A percentile compares a stretch with the other conserved stretches of the same genome.
These are phyloP conservation scores for Chaunax sp. DNA, from an alignment of 2,797 vertebrate genomes.

Conservation along the genomic window DNA sequence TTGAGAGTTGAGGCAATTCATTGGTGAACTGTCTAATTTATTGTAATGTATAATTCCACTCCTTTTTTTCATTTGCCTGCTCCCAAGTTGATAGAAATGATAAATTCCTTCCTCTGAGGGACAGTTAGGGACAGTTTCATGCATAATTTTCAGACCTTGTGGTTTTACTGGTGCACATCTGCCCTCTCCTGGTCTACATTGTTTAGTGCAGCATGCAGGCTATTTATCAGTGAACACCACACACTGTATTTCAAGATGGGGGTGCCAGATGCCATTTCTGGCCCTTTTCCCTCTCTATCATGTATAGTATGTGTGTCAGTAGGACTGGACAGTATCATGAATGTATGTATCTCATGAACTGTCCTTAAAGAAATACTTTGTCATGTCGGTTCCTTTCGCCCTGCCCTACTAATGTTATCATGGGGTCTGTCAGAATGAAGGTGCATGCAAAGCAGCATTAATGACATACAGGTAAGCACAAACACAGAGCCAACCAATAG, in stretches of 20 bases:
- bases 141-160: neutral
- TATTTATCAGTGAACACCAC: neutral
- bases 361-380: too few species aligned
- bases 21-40: neutral
- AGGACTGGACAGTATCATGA: too few species aligned
- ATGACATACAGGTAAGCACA: too few species aligned
- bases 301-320: neutral
- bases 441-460: too few species aligned
- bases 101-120: neutral
- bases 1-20: slow-evolving; percentile 7
- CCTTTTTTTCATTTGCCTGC: neutral
- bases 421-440: too few species aligned
- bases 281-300: neutral
- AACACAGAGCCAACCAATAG: too few species aligned
- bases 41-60: neutral
- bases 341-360: too few species aligned
- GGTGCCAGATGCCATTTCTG: neutral
- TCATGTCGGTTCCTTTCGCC: too few species aligned
- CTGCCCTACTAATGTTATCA: too few species aligned
- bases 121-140: neutral
- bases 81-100: neutral
- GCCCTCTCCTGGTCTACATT: slow-evolving; percentile 66
- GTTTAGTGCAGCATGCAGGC: slow-evolving; percentile 49
- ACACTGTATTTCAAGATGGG: neutral
- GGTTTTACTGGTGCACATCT: slow-evolving; percentile 46